phyloP scores from a whole-genome alignment of 1,140 invertebrate genomes.

The Liolophura sinensis region DNA sequence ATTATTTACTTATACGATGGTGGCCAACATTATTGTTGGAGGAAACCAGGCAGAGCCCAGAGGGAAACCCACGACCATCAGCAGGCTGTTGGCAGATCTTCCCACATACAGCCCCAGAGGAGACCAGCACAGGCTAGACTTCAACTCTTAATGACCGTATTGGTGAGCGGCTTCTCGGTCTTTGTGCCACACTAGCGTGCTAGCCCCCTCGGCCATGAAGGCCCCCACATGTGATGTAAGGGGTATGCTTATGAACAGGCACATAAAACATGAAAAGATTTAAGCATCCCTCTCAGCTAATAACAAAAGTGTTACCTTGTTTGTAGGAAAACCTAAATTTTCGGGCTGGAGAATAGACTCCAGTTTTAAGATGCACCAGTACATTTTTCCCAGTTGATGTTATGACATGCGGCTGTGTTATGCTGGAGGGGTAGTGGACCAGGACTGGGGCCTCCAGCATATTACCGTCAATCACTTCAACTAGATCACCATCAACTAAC shows the following conservation, averaged over 20 bases:
- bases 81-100: too few species aligned
- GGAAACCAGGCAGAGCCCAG: too few species aligned
- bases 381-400: slow-evolving; percentile 28
- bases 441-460: slow-evolving; percentile 15
- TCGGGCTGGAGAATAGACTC: slow-evolving; percentile 5
- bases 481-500: slow-evolving; percentile 16
- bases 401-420: slow-evolving; percentile 13
- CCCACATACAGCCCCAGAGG: too few species aligned
- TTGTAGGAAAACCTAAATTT: slow-evolving; percentile 25
- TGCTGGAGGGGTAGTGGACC: slow-evolving; percentile 9
- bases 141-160: too few species aligned
- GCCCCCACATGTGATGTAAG: neutral
- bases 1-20: too few species aligned
- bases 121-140: too few species aligned
- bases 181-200: too few species aligned
- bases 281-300: too few species aligned
- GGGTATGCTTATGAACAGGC: neutral
- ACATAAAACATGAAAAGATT: neutral
- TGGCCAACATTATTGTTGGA: too few species aligned
- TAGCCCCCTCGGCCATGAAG: too few species aligned
- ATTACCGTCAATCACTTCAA: slow-evolving; percentile 28
- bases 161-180: too few species aligned
- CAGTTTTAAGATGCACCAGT: slow-evolving; percentile 25
- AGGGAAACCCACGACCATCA: too few species aligned
- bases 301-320: slow-evolving; percentile 19